phyloP scores from a whole-genome alignment of 2,113 vertebrate species.

The Odobenus rosmarus region DNA sequence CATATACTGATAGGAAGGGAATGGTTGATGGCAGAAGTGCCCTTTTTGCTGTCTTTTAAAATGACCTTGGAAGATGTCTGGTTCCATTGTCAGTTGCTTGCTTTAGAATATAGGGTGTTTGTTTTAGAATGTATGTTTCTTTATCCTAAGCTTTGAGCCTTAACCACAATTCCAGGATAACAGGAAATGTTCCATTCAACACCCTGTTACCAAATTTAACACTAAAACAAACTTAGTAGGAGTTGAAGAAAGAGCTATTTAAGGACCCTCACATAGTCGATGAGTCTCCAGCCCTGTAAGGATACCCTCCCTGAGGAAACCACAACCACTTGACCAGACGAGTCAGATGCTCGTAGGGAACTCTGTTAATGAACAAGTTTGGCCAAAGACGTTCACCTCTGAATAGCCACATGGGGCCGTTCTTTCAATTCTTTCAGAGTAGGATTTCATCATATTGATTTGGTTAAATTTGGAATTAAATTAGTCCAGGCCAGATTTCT shows the following conservation, averaged over 20 bases:
- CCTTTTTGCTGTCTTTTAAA: background rate
- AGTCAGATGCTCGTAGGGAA: background rate
- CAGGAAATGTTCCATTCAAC: slow-evolving; percentile 37
- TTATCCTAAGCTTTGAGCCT: slow-evolving; percentile 17
- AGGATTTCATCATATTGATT: background rate
- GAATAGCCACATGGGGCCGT: background rate
- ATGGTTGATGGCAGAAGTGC: background rate
- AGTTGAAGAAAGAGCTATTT: slow-evolving; percentile 29
- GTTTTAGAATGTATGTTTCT: slow-evolving; percentile 22
- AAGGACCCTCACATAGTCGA: background rate
- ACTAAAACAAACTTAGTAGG: background rate
- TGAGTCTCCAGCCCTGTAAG: background rate
- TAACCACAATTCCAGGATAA: slow-evolving; percentile 47
- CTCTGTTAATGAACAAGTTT: background rate
- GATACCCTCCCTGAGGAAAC: background rate
- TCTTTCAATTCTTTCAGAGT: background rate
- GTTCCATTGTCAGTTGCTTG: background rate
- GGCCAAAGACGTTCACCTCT: background rate
- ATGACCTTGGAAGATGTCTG: background rate
- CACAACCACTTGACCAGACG: background rate
- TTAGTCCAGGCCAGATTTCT: background rate
- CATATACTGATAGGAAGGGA: accelerated
- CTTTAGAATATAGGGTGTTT: slow-evolving; percentile 5
- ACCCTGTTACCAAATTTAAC: slow-evolving; percentile 65
- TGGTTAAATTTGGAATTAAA: background rate